A percentile compares a stretch with the other conserved stretches of the same genome.
Evolutionary conservation across 2,888 invertebrate species (phyloP).

Genomic region (Lissonota sp.): DNA sequence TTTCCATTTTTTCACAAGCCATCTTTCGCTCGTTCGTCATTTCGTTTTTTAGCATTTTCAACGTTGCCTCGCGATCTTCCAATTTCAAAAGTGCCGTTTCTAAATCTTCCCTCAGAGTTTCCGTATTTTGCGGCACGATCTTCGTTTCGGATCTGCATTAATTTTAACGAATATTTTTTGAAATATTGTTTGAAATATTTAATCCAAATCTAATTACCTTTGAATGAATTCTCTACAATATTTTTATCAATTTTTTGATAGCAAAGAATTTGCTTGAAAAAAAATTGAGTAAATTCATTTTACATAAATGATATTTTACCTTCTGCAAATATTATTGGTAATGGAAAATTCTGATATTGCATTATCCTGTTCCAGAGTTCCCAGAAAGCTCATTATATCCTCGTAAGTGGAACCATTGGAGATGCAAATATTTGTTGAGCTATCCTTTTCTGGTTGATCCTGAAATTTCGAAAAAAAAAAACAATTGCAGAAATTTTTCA

Average conservation of each 20-base stretch:
- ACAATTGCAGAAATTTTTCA: slow-evolving; percentile 10
- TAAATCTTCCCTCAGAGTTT: slow-evolving; percentile 74
- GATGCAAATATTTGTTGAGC: slow-evolving; percentile 57
- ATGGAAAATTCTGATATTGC: slow-evolving; percentile 38
- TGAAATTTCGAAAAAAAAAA: slow-evolving; percentile 41
- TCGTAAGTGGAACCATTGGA: slow-evolving; percentile 74
- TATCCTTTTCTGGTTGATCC: slow-evolving; percentile 77
- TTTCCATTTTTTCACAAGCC: slow-evolving; percentile 83
- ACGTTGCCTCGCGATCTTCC: slow-evolving; percentile 77
- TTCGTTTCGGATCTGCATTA: slow-evolving; percentile 19
- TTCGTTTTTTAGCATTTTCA: slow-evolving; percentile 77
- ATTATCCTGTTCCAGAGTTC: slow-evolving; percentile 74
- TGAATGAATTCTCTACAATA: not conserved
- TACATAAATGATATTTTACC: slow-evolving; percentile 18
- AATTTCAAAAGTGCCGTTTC: slow-evolving; percentile 73
- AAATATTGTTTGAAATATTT: not conserved
- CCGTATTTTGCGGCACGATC: slow-evolving; percentile 38
- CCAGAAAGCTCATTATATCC: slow-evolving; percentile 78
- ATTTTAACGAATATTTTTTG: not conserved
- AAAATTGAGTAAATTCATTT: not conserved
- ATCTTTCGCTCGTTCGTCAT: slow-evolving; percentile 82
- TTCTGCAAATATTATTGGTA: slow-evolving; percentile 15
- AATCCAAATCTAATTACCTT: too few relatives aligned
- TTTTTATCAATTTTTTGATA: not conserved
- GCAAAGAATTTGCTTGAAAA: too few relatives aligned